These are phyloP conservation scores for Polypterus senegalus DNA, from an alignment of 2,113 vertebrate species.

Conservation along the genomic window DNA sequence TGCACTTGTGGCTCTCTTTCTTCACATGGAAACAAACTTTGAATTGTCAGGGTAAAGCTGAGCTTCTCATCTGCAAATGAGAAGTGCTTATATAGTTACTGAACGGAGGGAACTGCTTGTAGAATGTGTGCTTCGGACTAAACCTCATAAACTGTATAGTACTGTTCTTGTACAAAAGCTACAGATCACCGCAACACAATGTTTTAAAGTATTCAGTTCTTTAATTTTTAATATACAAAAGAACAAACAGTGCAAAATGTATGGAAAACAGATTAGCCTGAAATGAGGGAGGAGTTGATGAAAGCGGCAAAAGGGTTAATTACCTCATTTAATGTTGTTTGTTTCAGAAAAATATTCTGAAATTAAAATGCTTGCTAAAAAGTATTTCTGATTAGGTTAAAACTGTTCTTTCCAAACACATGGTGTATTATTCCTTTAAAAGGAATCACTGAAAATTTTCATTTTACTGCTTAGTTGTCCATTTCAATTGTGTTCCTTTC, in stretches of 20 bases:
- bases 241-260: constrained; percentile 38
- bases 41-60: too few relatives aligned
- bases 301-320: constrained; percentile 1
- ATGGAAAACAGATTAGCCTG: constrained; percentile 10
- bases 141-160: too few relatives aligned
- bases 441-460: constrained; percentile 78
- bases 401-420: constrained; percentile 41
- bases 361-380: constrained; percentile 27
- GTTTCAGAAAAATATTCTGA: constrained; percentile 12
- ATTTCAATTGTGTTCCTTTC: constrained; percentile 58
- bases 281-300: constrained; percentile 18
- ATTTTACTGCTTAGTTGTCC: constrained; percentile 69
- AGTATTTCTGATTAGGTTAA: constrained; percentile 24
- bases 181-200: too few relatives aligned
- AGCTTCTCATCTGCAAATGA: too few relatives aligned
- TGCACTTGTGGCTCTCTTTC: too few relatives aligned
- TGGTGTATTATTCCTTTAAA: constrained; percentile 64
- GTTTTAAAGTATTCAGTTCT: background rate
- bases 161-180: too few relatives aligned
- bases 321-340: constrained; percentile 3
- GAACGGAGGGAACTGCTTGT: too few relatives aligned
- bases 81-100: too few relatives aligned
- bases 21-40: too few relatives aligned
- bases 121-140: too few relatives aligned
- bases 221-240: constrained; percentile 37